Evolutionary conservation across 2,113 vertebrate species (phyloP).

Genomic region (Antechinus stuartii): DNA sequence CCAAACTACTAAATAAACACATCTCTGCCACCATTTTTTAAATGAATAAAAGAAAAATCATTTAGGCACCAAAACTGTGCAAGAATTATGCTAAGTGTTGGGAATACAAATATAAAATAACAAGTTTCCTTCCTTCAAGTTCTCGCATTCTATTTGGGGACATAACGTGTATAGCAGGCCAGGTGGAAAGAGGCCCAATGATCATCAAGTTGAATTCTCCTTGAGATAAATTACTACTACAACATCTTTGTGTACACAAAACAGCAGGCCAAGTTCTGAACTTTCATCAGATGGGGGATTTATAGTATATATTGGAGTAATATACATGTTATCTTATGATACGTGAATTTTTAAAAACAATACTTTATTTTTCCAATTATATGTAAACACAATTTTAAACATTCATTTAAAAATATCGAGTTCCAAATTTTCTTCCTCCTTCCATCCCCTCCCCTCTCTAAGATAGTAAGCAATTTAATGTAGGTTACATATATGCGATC

Average conservation of each 20-base stretch:
- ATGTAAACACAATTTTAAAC: too few relatives aligned
- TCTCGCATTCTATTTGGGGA: background rate
- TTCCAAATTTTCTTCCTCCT: too few relatives aligned
- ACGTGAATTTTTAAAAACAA: background rate
- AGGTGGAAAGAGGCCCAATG: background rate
- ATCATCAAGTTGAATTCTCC: background rate
- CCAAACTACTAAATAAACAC: background rate
- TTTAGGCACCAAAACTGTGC: background rate
- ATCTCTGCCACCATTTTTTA: background rate
- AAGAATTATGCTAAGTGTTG: background rate
- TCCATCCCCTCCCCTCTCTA: too few relatives aligned
- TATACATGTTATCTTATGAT: background rate
- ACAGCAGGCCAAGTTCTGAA: background rate
- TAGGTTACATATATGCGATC: too few relatives aligned
- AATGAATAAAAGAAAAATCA: background rate
- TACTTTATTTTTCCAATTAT: too few relatives aligned
- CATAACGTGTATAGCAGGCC: background rate
- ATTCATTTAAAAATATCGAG: too few relatives aligned
- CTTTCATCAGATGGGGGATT: background rate
- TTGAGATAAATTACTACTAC: background rate
- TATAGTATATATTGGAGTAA: background rate
- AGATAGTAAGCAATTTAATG: too few relatives aligned
- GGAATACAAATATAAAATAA: background rate
- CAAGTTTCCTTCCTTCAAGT: background rate
- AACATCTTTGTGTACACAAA: background rate